Base-by-base conservation (phyloP, 2,888 invertebrate species). In the Invenusta paracnida region DNA sequence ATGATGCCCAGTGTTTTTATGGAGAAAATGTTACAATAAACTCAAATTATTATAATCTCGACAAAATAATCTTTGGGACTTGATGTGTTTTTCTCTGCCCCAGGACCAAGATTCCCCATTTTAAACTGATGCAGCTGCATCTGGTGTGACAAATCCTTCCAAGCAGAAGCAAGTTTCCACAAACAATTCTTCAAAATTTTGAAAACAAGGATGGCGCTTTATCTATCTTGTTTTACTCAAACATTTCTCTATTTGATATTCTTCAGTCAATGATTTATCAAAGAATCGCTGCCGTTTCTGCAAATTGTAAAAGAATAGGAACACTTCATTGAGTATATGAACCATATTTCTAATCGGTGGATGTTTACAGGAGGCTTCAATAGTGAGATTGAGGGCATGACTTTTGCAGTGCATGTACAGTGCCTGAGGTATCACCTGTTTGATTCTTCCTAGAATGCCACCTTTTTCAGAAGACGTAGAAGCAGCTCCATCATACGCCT, bases 371-470 rank as follows among this genome's bases (percentile, higher is more conserved):
- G 73, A 73, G 25, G 25, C 73, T 73, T 5, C 73, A 73, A 73
- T 73, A 73, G 73, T 73, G 73, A 73, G 73, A 73, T 73, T 73
- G 73, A 73, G 73, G 17, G 73, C 73, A 73, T 73, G 73, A 23
- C 11, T 73, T 73, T 73, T 73, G 73, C 73, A 73, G 73, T 73
- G 73, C 73, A 73, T 73, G 73, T 73, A 73, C 25, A 73, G 73
- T 73, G 73, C 73, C 25, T 23, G 73, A 73, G 73, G 73, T 5
- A 17, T 48, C 17, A 48, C 5, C 48, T 48, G 48, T 48, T 48
- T 48, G 48, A 48, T 48, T 48, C 48, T 48, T 48, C 48, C 48
- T 48, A 11, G 48, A 48, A 48, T 17, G 17, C 48, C 48, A 11
- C 5, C 5, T 48, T 48, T 48, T 48, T 17, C 48, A 5, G 48